Evolutionary conservation across 2,113 vertebrate species (phyloP).

Genomic region (Sceloporus undulatus): DNA sequence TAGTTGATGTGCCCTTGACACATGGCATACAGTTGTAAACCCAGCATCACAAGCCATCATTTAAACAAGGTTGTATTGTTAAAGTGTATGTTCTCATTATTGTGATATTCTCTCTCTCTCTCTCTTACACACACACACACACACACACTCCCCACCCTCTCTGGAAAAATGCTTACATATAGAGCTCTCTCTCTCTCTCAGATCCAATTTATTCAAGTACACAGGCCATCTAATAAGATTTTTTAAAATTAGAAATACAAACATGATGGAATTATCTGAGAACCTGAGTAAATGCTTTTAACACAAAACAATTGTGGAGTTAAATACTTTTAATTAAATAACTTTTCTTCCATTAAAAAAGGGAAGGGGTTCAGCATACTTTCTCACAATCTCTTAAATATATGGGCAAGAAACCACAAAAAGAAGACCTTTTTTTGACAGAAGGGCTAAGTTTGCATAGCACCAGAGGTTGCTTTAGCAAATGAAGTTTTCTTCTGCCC

Average conservation of each 20-base stretch:
- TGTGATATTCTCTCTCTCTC: neutral
- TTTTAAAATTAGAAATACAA: constrained; percentile 26
- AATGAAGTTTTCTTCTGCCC: constrained; percentile 49
- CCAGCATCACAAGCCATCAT: constrained; percentile 1
- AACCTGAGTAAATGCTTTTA: constrained; percentile 39
- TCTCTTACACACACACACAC: neutral
- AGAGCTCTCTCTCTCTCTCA: neutral
- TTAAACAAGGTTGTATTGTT: constrained; percentile 20
- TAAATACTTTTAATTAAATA: constrained; percentile 42
- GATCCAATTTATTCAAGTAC: constrained; percentile 47
- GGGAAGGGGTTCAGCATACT: accelerated
- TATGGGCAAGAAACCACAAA: constrained; percentile 23
- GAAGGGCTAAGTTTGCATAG: constrained; percentile 18
- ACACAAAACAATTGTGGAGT: constrained; percentile 19
- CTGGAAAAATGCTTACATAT: constrained; percentile 22
- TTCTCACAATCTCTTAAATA: constrained; percentile 35
- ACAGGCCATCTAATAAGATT: constrained; percentile 14
- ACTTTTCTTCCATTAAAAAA: constrained; percentile 24
- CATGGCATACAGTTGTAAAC: neutral
- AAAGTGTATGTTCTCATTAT: constrained; percentile 5
- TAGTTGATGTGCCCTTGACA: neutral
- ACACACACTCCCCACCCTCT: too few relatives aligned
- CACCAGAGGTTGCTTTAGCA: constrained; percentile 38
- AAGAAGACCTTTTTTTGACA: neutral
- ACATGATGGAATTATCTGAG: constrained; percentile 24